Evolutionary conservation across 2,113 vertebrate genomes (phyloP).

Genomic region (Carettochelys insculpta): DNA sequence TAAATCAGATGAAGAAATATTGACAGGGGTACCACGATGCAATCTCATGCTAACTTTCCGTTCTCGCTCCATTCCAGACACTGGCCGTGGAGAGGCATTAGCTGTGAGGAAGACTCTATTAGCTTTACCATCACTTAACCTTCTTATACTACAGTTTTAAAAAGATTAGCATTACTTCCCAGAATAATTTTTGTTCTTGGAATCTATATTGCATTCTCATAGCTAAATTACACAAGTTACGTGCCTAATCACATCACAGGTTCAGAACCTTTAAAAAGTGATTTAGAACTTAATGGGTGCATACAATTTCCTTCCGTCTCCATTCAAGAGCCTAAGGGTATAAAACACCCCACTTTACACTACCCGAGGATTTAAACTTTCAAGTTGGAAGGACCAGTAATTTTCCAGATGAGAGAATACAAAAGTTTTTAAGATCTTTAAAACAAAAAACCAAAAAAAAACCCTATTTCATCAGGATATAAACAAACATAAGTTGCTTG

Average conservation of each 20-base stretch:
- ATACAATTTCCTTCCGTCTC: background rate
- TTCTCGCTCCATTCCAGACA: constrained; percentile 91
- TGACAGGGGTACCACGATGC: constrained; percentile 92
- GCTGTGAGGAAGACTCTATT: constrained; percentile 68
- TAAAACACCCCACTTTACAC: too few relatives aligned
- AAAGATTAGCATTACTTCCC: accelerated
- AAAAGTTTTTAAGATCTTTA: background rate
- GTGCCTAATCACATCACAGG: background rate
- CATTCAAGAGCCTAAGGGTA: background rate
- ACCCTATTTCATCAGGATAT: background rate
- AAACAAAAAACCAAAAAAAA: too few relatives aligned
- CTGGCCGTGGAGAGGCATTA: constrained; percentile 89
- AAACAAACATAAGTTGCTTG: background rate
- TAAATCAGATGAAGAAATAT: constrained; percentile 92
- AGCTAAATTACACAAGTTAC: background rate
- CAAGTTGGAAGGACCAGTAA: background rate
- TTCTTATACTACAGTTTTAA: background rate
- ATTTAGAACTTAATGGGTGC: accelerated
- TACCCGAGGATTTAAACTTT: background rate
- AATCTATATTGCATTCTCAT: background rate
- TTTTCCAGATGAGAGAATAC: background rate
- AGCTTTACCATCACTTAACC: background rate
- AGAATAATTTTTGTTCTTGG: background rate
- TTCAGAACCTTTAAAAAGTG: background rate
- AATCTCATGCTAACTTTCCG: constrained; percentile 96